phyloP scores from a whole-genome alignment of 2,113 vertebrate genomes.

The Leptobrachium ailaonicum region DNA sequence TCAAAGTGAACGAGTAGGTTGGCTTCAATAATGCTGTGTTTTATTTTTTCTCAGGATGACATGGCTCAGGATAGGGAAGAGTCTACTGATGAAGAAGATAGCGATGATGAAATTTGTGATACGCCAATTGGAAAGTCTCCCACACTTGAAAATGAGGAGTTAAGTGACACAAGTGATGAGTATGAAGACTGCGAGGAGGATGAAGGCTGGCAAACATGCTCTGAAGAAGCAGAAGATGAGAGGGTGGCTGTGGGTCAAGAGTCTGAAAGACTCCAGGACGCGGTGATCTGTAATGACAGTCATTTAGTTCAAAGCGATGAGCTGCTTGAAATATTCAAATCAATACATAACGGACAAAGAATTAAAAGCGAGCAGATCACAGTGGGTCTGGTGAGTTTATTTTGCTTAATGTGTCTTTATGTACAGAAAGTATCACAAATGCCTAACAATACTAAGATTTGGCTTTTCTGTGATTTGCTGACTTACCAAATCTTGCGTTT shows the following conservation, averaged over 20 bases:
- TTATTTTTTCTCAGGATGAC: slow-evolving; percentile 27
- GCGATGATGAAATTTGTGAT: slow-evolving; percentile 29
- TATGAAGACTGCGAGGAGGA: slow-evolving; percentile 78
- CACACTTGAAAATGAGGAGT: slow-evolving; percentile 43
- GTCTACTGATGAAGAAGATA: slow-evolving; percentile 51
- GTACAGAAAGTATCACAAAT: too few species aligned
- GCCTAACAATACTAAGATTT: too few species aligned
- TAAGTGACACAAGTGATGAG: slow-evolving; percentile 56
- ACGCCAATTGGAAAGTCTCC: slow-evolving; percentile 16
- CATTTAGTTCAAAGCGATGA: slow-evolving; percentile 82
- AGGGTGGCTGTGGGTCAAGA: slow-evolving; percentile 15
- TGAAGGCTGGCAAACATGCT: slow-evolving; percentile 86
- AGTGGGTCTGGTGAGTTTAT: slow-evolving; percentile 85
- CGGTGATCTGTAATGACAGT: slow-evolving; percentile 73
- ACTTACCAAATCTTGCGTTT: too few species aligned
- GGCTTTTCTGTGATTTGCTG: too few species aligned
- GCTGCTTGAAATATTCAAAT: slow-evolving; percentile 79
- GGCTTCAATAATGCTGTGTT: too few species aligned
- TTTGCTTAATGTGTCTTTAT: too few species aligned
- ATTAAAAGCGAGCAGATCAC: slow-evolving; percentile 84
- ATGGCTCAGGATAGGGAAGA: rapidly evolving
- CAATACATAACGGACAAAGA: slow-evolving; percentile 70
- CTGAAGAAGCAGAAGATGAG: slow-evolving; percentile 71
- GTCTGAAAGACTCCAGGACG: not conserved
- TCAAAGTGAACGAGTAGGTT: too few species aligned